Conservation (phyloP, 2,797 vertebrate genomes). For the Petrocephalus schoutedeni region DNA sequence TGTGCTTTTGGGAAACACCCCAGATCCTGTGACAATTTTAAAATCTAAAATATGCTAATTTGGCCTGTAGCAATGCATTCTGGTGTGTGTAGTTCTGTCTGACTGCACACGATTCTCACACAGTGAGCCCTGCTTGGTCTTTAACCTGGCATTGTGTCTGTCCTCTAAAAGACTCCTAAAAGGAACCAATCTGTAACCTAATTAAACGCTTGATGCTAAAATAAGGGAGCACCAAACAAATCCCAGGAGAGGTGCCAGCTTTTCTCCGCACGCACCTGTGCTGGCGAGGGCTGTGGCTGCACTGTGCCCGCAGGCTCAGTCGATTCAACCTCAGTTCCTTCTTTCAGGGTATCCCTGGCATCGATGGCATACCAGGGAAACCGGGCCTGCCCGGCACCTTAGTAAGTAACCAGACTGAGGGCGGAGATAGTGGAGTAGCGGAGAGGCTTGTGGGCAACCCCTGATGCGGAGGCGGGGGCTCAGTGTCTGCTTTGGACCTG, state of each 20-base stretch:
- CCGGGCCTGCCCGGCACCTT: slow-evolving; percentile 72
- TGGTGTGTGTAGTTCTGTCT: slow-evolving; percentile 8
- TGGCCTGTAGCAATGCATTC: slow-evolving; percentile 14
- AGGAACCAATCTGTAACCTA: slow-evolving; percentile 17
- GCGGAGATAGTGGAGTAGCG: slow-evolving; percentile 41
- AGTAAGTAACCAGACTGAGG: slow-evolving; percentile 74
- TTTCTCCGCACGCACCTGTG: slow-evolving; percentile 37
- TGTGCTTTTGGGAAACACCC: no score
- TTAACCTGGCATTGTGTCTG: slow-evolving; percentile 50
- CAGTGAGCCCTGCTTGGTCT: slow-evolving; percentile 43
- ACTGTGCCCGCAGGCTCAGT: slow-evolving; percentile 45
- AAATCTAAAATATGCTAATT: background rate
- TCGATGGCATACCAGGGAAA: slow-evolving; percentile 83
- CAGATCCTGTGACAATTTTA: background rate
- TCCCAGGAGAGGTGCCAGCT: slow-evolving; percentile 38
- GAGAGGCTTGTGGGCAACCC: slow-evolving; percentile 33
- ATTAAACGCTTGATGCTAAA: slow-evolving; percentile 17
- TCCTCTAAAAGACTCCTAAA: slow-evolving; percentile 33
- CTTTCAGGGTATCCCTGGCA: slow-evolving; percentile 88
- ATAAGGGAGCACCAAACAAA: slow-evolving; percentile 36
- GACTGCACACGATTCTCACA: background rate
- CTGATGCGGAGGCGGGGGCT: slow-evolving; percentile 32
- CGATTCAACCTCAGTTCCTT: slow-evolving; percentile 74
- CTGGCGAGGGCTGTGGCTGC: slow-evolving; percentile 60
- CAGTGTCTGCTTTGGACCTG: slow-evolving; percentile 27